Conservation (phyloP, 2,113 vertebrate genomes). For the Oceanites oceanicus region DNA sequence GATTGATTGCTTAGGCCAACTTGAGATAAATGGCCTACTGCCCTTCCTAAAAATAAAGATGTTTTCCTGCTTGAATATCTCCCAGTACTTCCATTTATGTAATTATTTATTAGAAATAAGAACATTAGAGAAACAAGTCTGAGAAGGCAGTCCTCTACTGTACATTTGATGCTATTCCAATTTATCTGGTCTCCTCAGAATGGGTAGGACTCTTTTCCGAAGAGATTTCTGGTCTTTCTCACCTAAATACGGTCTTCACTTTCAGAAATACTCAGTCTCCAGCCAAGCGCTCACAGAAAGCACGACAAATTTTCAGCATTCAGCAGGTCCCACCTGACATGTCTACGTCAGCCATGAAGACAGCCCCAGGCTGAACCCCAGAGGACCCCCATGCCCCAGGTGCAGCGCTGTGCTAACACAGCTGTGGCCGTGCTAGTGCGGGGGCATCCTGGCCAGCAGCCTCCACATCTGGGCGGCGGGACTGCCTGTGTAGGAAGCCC, state of each 20-base stretch:
- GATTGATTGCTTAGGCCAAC: constrained; percentile 5
- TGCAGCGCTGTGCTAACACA: not conserved
- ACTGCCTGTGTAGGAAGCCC: not conserved
- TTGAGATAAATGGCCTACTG: constrained; percentile 11
- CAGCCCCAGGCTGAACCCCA: not conserved
- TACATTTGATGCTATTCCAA: not conserved
- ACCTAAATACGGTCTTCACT: not conserved
- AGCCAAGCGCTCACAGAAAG: not conserved
- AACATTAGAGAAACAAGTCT: not conserved
- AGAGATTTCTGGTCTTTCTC: not conserved
- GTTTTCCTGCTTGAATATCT: constrained; percentile 8
- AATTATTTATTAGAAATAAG: constrained; percentile 13
- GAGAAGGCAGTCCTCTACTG: not conserved
- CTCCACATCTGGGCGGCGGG: accelerated
- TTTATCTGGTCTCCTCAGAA: not conserved
- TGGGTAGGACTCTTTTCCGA: not conserved
- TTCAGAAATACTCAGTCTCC: not conserved
- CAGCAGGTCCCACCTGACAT: not conserved
- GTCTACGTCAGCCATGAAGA: not conserved
- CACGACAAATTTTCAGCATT: not conserved
- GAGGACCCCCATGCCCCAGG: not conserved
- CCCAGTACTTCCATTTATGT: not conserved
- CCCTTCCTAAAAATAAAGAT: constrained; percentile 49
- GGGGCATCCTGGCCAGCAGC: not conserved
- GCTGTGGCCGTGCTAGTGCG: accelerated